A percentile compares a stretch with the other conserved stretches of the same genome.
Evolutionary conservation across 2,888 invertebrate genomes (phyloP).

Genomic region (Steinernema hermaphroditum): DNA sequence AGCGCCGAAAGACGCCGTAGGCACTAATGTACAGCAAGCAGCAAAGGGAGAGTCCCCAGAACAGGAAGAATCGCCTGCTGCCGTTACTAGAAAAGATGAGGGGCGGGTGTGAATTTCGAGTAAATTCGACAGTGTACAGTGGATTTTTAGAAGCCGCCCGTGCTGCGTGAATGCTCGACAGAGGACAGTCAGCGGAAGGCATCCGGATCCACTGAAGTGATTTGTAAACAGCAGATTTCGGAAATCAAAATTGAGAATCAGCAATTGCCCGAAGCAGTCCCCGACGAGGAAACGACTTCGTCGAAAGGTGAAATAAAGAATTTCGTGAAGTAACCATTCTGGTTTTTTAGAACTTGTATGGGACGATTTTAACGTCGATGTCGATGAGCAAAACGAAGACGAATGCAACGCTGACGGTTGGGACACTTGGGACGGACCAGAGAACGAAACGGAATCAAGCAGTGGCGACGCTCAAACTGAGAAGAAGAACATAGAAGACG

Average conservation of each 20-base stretch:
- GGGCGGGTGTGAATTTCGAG: too few species aligned
- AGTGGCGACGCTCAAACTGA: constrained; percentile 12
- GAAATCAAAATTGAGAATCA: constrained; percentile 4
- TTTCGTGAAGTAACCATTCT: background rate
- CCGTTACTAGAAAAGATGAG: too few species aligned
- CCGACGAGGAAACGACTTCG: background rate
- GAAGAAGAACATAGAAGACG: background rate
- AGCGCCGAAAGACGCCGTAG: too few species aligned
- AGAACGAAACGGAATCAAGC: background rate
- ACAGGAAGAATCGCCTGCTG: too few species aligned
- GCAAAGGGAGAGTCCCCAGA: too few species aligned
- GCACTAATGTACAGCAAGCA: too few species aligned
- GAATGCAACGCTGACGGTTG: constrained; percentile 10
- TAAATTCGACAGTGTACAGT: too few species aligned
- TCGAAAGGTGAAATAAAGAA: background rate
- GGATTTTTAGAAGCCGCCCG: too few species aligned
- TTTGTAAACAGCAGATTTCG: background rate
- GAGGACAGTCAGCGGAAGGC: background rate
- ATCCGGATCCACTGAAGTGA: constrained; percentile 4
- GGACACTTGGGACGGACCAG: constrained; percentile 21
- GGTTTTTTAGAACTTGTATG: constrained; percentile 24
- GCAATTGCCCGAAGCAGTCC: background rate
- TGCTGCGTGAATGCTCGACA: too few species aligned
- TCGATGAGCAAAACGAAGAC: background rate
- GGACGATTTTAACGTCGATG: constrained; percentile 17